Conservation (phyloP, 2,888 invertebrate species). For the Augiades crinisus region DNA sequence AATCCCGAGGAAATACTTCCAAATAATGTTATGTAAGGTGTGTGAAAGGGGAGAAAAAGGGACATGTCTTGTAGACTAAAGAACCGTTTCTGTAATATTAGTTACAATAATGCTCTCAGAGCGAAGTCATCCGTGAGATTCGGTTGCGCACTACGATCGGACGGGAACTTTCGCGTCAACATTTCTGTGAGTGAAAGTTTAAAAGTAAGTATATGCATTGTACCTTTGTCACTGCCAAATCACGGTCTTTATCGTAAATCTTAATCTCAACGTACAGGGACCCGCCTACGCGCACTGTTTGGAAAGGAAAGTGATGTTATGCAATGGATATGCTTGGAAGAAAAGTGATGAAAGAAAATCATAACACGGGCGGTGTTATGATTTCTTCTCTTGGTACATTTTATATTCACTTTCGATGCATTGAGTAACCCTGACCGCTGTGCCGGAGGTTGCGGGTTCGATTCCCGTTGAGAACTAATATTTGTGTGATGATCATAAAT, state of each 20-base stretch:
- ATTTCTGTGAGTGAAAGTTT: constrained; percentile 73
- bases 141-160: constrained; percentile 25
- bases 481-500: too few relatives aligned
- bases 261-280: constrained; percentile 59
- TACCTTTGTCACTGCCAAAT: constrained; percentile 71
- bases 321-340: constrained; percentile 38
- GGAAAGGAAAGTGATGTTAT: constrained; percentile 61
- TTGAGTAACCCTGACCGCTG: too few relatives aligned
- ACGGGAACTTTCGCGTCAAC: constrained; percentile 57
- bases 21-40: too few relatives aligned
- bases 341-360: not conserved
- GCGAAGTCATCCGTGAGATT: constrained; percentile 51
- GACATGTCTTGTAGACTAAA: too few relatives aligned
- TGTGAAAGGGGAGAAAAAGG: too few relatives aligned
- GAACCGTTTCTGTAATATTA: not conserved
- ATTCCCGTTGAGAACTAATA: too few relatives aligned
- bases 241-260: constrained; percentile 65
- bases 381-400: too few relatives aligned
- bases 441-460: too few relatives aligned
- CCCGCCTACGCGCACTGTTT: constrained; percentile 56
- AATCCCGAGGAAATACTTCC: too few relatives aligned
- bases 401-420: too few relatives aligned
- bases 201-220: constrained; percentile 56
- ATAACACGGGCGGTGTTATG: not conserved
- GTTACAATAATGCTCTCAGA: constrained; percentile 38